Evolutionary conservation across 2,888 invertebrate species (phyloP).

Genomic region (Lepidochrysops patricia): DNA sequence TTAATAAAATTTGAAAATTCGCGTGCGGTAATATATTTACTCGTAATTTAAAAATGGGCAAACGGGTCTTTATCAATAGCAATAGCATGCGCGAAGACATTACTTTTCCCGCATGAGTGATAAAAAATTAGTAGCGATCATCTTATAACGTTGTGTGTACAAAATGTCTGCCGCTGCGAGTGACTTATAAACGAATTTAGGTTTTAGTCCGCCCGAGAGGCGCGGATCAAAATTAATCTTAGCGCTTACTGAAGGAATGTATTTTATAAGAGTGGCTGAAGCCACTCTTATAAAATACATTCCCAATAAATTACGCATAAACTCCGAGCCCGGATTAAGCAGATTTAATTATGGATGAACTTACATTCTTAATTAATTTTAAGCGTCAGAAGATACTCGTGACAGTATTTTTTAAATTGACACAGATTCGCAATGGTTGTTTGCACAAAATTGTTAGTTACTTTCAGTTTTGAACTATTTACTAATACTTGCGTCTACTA

Average conservation of each 20-base stretch:
- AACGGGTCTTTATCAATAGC: no score
- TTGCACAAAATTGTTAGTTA: no score
- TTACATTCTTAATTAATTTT: not conserved
- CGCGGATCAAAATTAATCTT: constrained; percentile 63
- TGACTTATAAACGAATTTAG: constrained; percentile 58
- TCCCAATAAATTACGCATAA: constrained; percentile 18
- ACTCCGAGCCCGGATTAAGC: constrained; percentile 2
- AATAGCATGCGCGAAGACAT: no score
- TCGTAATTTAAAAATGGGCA: no score
- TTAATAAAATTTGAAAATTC: no score
- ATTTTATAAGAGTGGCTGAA: no score
- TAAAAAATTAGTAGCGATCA: not conserved
- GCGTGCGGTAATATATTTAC: no score
- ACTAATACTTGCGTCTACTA: no score
- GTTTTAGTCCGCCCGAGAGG: constrained; percentile 50
- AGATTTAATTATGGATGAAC: not conserved
- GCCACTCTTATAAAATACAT: constrained; percentile 25
- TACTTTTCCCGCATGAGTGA: not conserved
- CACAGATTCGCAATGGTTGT: no score
- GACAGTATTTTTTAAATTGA: no score
- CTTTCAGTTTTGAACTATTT: no score
- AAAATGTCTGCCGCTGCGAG: not conserved
- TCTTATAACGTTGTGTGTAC: constrained; percentile 18
- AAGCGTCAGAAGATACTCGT: no score
- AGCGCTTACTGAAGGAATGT: constrained; percentile 43